Evolutionary conservation across 2,797 vertebrate species (phyloP).

Genomic region (Phyllotis vaccarum): DNA sequence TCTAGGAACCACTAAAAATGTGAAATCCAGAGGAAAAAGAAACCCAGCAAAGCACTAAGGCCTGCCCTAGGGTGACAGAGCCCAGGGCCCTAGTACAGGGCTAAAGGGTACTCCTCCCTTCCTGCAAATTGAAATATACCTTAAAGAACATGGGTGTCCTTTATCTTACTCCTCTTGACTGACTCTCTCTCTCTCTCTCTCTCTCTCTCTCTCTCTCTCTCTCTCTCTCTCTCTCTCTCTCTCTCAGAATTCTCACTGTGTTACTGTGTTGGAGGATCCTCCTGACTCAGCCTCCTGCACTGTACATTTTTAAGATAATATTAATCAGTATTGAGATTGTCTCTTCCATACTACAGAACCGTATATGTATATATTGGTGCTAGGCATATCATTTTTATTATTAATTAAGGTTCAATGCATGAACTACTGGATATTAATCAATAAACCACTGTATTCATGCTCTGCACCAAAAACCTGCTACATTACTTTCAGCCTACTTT

Average conservation of each 20-base stretch:
- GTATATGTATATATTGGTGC: background rate
- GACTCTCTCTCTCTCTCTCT: background rate
- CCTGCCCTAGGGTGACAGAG: background rate
- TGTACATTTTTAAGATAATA: background rate
- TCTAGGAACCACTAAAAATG: background rate
- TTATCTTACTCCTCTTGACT: background rate
- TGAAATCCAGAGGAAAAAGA: background rate
- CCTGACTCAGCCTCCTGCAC: too few relatives aligned
- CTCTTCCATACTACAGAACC: conserved; percentile 11
- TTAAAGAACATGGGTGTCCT: background rate
- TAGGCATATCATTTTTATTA: background rate
- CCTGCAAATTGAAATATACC: background rate
- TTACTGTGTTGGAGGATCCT: background rate
- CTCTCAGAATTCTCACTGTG: background rate
- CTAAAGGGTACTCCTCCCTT: background rate
- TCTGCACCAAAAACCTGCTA: background rate
- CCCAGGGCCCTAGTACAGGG: fast-evolving
- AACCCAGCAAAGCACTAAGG: background rate
- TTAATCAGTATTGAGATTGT: background rate
- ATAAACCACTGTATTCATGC: background rate
- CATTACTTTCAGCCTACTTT: conserved; percentile 8
- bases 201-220: background rate
- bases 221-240: background rate
- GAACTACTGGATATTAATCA: background rate
- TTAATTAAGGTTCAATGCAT: background rate